Evolutionary conservation across 2,888 invertebrate species (phyloP), one percentile per base, ranked within the genome.

Genomic region (Lithophane socia): DNA sequence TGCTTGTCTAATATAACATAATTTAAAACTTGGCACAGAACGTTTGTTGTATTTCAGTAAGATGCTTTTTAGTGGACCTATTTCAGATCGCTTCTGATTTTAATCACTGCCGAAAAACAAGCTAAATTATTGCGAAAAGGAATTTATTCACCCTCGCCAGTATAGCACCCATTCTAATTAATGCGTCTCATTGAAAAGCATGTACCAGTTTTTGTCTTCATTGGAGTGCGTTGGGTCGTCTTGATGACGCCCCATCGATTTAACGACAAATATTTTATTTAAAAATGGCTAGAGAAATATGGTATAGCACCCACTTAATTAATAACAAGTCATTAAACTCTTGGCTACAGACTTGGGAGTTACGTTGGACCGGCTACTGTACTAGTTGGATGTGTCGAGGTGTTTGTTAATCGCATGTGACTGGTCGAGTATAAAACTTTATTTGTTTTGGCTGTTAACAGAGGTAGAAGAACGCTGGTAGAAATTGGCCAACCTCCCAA

Each of bases 391-490:
- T 60, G 76, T 82, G 75, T 80, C 77, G 75, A 84, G 77, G 77
- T 80, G 75, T 80, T 81, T 79, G 83, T 84, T 86, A 87, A 85
- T 83, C 73, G 63, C 42, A 70, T 80, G 79, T 80, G 83, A 79
- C 82, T 71, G 79, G 71, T 85, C 77, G 81, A 87, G 85, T 87
- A 81, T 88, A 85, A 86, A 86, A 87, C 83, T 89, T 85, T 93
- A 93, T 93, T 94, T 93, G 92, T 92, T 91, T 92, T 92, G 92
- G 92, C 93, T 89, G 87, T 90, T 92, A 92, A 90, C 89, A 89
- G 88, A 88, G 89, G 89, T 90, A 86, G 82, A 85, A 81, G 86
- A 86, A 89, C 89, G 86, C 86, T 80, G 78, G 84, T 83, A 80
- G 78, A 82, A 87, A 84, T 92, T 94, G 93, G 94, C 94, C 68